A percentile compares a stretch with the other conserved stretches of the same genome.
phyloP scores from a whole-genome alignment of 2,888 invertebrate genomes.

The Andrena bucephala region DNA sequence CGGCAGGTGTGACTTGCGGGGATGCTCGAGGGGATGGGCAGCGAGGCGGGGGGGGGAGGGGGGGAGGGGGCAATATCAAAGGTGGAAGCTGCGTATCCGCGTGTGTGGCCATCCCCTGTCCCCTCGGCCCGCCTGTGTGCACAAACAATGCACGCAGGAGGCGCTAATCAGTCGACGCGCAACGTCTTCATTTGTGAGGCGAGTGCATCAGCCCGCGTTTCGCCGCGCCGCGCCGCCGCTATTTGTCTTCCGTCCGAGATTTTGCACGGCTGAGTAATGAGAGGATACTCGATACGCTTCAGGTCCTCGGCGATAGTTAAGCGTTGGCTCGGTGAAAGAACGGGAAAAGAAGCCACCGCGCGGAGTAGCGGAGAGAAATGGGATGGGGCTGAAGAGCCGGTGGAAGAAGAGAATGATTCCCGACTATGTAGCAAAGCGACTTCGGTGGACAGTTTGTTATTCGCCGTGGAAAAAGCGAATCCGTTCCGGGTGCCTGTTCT shows the following conservation, averaged over 20 bases:
- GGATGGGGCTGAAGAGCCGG: constrained; percentile 6
- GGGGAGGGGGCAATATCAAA: constrained; percentile 47
- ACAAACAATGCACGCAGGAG: constrained; percentile 55
- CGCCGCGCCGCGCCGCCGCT: constrained; percentile 71
- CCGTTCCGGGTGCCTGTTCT: constrained; percentile 43
- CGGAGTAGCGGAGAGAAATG: background rate
- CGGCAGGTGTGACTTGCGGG: constrained; percentile 1
- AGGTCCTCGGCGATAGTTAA: constrained; percentile 67
- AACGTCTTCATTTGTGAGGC: constrained; percentile 78
- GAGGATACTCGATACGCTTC: constrained; percentile 57
- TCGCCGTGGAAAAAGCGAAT: constrained; percentile 49
- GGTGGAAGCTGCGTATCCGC: constrained; percentile 23
- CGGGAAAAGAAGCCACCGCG: background rate
- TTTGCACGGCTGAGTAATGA: constrained; percentile 67
- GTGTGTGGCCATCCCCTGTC: constrained; percentile 40
- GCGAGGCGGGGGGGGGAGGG: too few relatives aligned
- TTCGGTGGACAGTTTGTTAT: constrained; percentile 41
- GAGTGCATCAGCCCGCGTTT: constrained; percentile 64
- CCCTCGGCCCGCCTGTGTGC: constrained; percentile 1
- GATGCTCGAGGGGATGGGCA: background rate
- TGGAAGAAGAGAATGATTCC: constrained; percentile 42
- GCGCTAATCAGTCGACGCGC: constrained; percentile 76
- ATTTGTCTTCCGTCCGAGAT: constrained; percentile 76
- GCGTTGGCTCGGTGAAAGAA: constrained; percentile 7
- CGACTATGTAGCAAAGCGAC: constrained; percentile 24